Conservation (phyloP, 2,113 vertebrate genomes). For the Tupaia tana region DNA sequence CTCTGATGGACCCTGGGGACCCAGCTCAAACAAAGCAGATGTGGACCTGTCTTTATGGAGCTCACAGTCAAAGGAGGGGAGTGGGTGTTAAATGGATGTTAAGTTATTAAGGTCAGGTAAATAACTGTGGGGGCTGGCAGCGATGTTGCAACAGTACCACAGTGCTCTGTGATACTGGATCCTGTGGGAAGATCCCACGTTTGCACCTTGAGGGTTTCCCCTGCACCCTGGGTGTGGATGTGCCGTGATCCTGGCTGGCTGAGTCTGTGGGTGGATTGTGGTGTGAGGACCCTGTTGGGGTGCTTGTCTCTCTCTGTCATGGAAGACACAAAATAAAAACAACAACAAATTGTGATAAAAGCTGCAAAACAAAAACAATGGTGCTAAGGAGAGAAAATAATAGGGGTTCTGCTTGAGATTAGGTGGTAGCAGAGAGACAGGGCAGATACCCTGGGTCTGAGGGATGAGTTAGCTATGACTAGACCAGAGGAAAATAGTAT, state of each 20-base stretch:
- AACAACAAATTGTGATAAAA: neutral
- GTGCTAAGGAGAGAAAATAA: neutral
- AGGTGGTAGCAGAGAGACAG: accelerated
- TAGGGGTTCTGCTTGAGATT: neutral
- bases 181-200: too few species aligned
- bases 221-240: too few species aligned
- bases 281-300: too few species aligned
- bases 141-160: too few species aligned
- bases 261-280: too few species aligned
- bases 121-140: neutral
- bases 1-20: neutral
- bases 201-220: too few species aligned
- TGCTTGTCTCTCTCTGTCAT: too few species aligned
- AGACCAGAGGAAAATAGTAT: too few species aligned
- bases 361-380: neutral
- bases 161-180: too few species aligned
- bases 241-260: too few species aligned
- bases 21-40: neutral
- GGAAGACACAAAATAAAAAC: too few species aligned
- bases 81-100: neutral
- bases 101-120: neutral
- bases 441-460: neutral
- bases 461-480: neutral
- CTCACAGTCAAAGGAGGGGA: neutral
- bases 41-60: neutral